A percentile compares a stretch with the other conserved stretches of the same genome.
These are phyloP conservation scores for Erythrolamprus reginae DNA, from an alignment of 2,113 vertebrate genomes.

Conservation along the genomic window DNA sequence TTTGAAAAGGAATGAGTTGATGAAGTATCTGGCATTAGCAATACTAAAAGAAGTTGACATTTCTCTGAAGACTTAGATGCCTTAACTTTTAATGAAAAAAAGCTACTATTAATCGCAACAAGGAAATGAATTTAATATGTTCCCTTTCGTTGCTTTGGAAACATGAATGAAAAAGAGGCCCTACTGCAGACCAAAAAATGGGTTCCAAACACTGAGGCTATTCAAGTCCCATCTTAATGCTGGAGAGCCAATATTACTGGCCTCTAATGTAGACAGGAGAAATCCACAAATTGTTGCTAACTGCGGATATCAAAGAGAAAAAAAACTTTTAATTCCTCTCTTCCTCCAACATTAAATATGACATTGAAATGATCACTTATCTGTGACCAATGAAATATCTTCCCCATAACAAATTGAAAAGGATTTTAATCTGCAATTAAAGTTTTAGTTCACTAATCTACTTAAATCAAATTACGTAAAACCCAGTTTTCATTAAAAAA, in stretches of 20 bases:
- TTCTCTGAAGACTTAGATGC: neutral
- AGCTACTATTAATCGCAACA: neutral
- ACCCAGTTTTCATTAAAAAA: no score
- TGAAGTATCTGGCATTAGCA: neutral
- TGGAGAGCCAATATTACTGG: neutral
- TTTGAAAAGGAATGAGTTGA: neutral
- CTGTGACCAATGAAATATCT: neutral
- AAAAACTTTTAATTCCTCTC: neutral
- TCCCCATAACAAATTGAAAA: neutral
- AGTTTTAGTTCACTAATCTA: slow-evolving; percentile 1
- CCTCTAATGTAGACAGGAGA: neutral
- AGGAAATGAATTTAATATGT: neutral
- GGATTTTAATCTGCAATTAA: slow-evolving; percentile 8
- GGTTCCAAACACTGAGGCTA: neutral
- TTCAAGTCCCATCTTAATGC: neutral
- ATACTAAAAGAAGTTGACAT: neutral
- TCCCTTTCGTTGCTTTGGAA: neutral
- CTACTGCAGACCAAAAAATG: neutral
- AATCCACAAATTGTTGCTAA: neutral
- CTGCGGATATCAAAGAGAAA: neutral
- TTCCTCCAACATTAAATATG: neutral
- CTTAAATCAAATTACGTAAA: neutral
- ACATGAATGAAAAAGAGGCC: neutral
- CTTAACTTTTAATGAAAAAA: neutral
- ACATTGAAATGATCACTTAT: neutral